Evolutionary conservation across 1,140 invertebrate species (phyloP).

Genomic region (Cyphomyrmex costatus): DNA sequence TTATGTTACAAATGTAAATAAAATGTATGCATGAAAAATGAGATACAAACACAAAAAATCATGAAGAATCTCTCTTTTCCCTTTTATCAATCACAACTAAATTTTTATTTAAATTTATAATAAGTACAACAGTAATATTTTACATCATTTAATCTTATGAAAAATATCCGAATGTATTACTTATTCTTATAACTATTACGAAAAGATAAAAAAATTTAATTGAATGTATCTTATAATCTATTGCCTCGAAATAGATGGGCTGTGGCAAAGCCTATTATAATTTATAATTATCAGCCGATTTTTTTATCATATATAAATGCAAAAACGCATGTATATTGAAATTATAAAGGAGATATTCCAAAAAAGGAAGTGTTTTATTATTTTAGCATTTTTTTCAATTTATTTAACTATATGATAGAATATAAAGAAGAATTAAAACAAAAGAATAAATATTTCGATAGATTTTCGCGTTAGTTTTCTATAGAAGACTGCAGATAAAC

Average conservation of each 20-base stretch:
- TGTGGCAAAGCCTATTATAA: background rate
- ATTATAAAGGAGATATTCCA: background rate
- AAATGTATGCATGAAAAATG: background rate
- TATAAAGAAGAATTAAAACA: background rate
- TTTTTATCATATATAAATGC: background rate
- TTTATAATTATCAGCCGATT: background rate
- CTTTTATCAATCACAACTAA: background rate
- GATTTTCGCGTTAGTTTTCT: background rate
- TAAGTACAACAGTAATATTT: background rate
- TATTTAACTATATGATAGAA: background rate
- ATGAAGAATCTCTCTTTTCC: background rate
- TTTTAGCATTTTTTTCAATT: background rate
- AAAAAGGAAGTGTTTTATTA: background rate
- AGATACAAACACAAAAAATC: background rate
- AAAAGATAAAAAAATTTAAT: background rate
- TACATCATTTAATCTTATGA: background rate
- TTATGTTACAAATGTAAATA: background rate
- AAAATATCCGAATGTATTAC: background rate
- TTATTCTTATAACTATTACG: background rate
- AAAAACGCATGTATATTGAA: background rate
- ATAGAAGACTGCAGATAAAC: constrained; percentile 3
- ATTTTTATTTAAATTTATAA: background rate
- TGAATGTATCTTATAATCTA: background rate
- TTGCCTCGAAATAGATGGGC: background rate
- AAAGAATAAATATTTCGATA: background rate